phyloP scores from a whole-genome alignment of 2,888 invertebrate species.

The Lithodes maja region DNA sequence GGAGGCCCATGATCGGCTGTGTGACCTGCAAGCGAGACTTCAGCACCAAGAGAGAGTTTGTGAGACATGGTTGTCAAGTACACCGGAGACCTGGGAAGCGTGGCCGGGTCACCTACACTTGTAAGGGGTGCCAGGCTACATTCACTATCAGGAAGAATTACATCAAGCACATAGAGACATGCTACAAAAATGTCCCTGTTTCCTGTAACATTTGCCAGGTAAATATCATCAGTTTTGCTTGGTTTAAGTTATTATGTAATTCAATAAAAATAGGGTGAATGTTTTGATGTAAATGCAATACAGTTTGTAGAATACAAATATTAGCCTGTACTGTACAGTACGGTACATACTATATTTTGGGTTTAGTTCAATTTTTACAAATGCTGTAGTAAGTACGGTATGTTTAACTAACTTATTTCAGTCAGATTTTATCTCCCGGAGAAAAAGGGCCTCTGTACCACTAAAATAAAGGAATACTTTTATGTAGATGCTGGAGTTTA shows the following conservation, averaged over 20 bases:
- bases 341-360: too few species aligned
- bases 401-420: too few species aligned
- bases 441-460: too few species aligned
- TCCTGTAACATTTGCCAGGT: conserved; percentile 50
- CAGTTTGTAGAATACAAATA: too few species aligned
- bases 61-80: conserved; percentile 24
- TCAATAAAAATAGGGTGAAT: not conserved
- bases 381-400: too few species aligned
- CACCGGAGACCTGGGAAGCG: not conserved
- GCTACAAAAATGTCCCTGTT: conserved; percentile 60
- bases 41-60: conserved; percentile 13
- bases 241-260: not conserved
- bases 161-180: conserved; percentile 43
- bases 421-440: too few species aligned
- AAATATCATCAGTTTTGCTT: not conserved
- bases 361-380: too few species aligned
- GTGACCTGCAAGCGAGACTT: conserved; percentile 27
- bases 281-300: not conserved
- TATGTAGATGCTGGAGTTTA: too few species aligned
- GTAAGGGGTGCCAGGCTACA: conserved; percentile 43
- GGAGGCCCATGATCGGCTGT: conserved; percentile 14
- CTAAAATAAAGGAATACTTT: too few species aligned
- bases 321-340: too few species aligned
- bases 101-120: conserved; percentile 28
- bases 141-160: conserved; percentile 45